Evolutionary conservation across 2,113 vertebrate genomes (phyloP).

Genomic region (Prunella fulvescens): DNA sequence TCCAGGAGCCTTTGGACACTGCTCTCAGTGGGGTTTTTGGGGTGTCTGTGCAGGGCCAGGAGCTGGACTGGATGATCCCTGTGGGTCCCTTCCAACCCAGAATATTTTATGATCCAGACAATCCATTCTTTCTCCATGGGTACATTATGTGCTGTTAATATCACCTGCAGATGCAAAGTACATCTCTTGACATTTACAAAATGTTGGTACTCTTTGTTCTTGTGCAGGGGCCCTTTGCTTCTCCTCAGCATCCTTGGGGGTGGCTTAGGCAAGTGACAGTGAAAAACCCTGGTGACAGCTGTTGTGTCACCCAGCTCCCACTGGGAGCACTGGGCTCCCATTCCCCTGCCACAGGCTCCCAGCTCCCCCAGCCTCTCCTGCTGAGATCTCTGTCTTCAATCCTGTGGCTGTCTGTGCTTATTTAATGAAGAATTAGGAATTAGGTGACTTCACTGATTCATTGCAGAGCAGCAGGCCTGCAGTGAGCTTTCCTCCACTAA

Average conservation of each 20-base stretch:
- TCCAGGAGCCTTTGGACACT: accelerated
- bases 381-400: neutral
- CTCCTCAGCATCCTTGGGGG: neutral
- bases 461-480: neutral
- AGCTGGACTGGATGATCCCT: neutral
- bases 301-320: neutral
- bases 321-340: neutral
- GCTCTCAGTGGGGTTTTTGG: neutral
- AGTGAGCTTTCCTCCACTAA: neutral
- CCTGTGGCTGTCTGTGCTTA: neutral
- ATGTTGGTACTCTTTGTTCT: neutral
- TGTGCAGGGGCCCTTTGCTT: neutral
- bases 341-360: neutral
- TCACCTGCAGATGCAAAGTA: neutral
- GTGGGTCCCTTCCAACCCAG: neutral
- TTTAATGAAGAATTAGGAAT: neutral
- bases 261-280: neutral
- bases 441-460: neutral
- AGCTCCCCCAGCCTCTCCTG: neutral
- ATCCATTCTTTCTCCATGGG: neutral
- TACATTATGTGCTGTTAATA: neutral
- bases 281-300: neutral
- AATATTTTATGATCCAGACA: neutral
- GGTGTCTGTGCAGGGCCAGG: neutral
- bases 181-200: slow-evolving; percentile 24